phyloP scores from a whole-genome alignment of 2,797 vertebrate species.

The Characodon lateralis region DNA sequence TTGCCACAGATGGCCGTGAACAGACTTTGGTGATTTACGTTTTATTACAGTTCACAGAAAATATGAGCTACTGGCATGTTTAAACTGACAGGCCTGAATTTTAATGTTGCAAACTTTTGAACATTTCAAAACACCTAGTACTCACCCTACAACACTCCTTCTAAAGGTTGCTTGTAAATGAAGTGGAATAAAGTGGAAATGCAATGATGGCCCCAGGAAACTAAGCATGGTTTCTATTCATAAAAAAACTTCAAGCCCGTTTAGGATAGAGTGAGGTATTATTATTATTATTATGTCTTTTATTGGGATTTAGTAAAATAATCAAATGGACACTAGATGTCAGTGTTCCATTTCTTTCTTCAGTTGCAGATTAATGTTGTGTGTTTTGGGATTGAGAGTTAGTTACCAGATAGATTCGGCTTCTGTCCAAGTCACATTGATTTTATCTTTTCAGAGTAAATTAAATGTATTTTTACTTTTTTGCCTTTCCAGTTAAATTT shows the following conservation, averaged over 20 bases:
- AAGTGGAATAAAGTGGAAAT: neutral
- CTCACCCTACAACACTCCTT: neutral
- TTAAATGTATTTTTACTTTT: too few species aligned
- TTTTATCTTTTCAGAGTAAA: too few species aligned
- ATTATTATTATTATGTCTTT: neutral
- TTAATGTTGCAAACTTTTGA: neutral
- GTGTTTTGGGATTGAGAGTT: neutral
- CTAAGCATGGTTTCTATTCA: neutral
- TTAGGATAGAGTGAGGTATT: neutral
- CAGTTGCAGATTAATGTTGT: constrained; percentile 24
- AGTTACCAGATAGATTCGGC: too few species aligned
- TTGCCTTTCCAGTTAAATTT: neutral
- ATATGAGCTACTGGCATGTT: neutral
- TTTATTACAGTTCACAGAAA: neutral
- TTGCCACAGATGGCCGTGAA: neutral
- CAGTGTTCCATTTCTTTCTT: constrained; percentile 33
- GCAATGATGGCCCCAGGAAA: neutral
- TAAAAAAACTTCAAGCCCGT: neutral
- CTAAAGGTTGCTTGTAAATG: neutral
- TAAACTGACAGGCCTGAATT: neutral
- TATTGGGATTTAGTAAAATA: constrained; percentile 15
- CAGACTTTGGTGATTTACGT: neutral
- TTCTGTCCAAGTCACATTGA: too few species aligned
- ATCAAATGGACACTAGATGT: constrained; percentile 67
- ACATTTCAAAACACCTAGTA: neutral